These are phyloP conservation scores for Zhuqinia jingwanae DNA, from an alignment of 2,888 invertebrate species.

Conservation along the genomic window DNA sequence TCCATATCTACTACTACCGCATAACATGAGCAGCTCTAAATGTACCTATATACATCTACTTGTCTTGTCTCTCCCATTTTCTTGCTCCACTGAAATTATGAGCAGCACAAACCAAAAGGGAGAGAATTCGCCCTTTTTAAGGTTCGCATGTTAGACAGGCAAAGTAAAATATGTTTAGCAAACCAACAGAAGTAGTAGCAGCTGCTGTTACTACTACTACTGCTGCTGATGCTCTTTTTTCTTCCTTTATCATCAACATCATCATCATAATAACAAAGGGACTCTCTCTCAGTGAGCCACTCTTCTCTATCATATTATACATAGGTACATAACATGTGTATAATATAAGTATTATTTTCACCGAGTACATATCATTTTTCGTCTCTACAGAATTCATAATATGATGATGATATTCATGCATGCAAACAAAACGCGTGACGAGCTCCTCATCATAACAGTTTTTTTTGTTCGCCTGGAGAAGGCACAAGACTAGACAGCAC, in stretches of 20 bases:
- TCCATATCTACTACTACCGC: neutral
- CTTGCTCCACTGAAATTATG: constrained; percentile 18
- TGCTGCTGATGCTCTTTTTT: too few species aligned
- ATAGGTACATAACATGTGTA: constrained; percentile 19
- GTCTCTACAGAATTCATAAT: constrained; percentile 28
- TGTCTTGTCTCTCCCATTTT: neutral
- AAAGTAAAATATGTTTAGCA: too few species aligned
- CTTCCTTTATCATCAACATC: constrained; percentile 42
- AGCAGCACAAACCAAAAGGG: neutral
- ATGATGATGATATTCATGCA: constrained; percentile 58
- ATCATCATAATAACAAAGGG: neutral
- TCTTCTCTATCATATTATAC: constrained; percentile 21
- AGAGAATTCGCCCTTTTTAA: neutral
- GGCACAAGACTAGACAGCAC: neutral
- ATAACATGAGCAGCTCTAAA: too few species aligned
- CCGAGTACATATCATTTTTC: neutral
- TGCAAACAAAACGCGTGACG: constrained; percentile 54
- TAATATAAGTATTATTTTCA: constrained; percentile 42
- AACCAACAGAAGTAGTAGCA: constrained; percentile 17
- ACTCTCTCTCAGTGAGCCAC: neutral
- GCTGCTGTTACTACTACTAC: too few species aligned
- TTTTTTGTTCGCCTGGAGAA: neutral
- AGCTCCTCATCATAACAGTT: neutral
- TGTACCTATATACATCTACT: too few species aligned
- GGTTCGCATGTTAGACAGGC: neutral